Evolutionary conservation across 1,140 invertebrate species (phyloP).

Genomic region (Choristoneura fumiferana): DNA sequence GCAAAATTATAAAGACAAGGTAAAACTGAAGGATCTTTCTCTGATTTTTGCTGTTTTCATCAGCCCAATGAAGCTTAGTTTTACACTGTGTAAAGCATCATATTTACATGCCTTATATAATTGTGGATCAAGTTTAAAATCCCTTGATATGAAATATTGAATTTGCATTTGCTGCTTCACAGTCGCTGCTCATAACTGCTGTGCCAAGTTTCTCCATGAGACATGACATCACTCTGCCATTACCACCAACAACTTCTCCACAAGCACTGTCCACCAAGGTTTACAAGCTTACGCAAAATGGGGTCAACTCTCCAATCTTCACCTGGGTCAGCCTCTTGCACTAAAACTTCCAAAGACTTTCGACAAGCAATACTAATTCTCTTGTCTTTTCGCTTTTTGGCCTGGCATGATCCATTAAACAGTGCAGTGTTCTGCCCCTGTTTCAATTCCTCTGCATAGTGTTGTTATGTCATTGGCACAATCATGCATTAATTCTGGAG

Average conservation of each 20-base stretch:
- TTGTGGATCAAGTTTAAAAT: slow-evolving; percentile 95
- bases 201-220: slow-evolving; percentile 95
- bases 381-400: slow-evolving; percentile 79
- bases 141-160: slow-evolving; percentile 97
- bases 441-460: slow-evolving; percentile 86
- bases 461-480: slow-evolving; percentile 92
- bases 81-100: slow-evolving; percentile 92
- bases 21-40: slow-evolving; percentile 87
- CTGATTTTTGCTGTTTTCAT: slow-evolving; percentile 74
- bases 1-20: slow-evolving; percentile 95
- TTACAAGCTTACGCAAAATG: slow-evolving; percentile 91
- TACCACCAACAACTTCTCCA: slow-evolving; percentile 82
- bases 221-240: slow-evolving; percentile 93
- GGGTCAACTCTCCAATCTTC: slow-evolving; percentile 96
- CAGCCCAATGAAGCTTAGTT: slow-evolving; percentile 88
- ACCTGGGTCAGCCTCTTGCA: slow-evolving; percentile 90
- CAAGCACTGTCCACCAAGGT: slow-evolving; percentile 87
- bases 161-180: slow-evolving; percentile 95
- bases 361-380: slow-evolving; percentile 84
- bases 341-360: slow-evolving; percentile 85
- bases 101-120: slow-evolving; percentile 92
- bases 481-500: slow-evolving; percentile 93
- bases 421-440: slow-evolving; percentile 96
- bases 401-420: slow-evolving; percentile 94
- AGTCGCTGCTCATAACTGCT: slow-evolving; percentile 90